phyloP scores from a whole-genome alignment of 2,113 vertebrate species.

The rat (Rattus norvegicus) region DNA sequence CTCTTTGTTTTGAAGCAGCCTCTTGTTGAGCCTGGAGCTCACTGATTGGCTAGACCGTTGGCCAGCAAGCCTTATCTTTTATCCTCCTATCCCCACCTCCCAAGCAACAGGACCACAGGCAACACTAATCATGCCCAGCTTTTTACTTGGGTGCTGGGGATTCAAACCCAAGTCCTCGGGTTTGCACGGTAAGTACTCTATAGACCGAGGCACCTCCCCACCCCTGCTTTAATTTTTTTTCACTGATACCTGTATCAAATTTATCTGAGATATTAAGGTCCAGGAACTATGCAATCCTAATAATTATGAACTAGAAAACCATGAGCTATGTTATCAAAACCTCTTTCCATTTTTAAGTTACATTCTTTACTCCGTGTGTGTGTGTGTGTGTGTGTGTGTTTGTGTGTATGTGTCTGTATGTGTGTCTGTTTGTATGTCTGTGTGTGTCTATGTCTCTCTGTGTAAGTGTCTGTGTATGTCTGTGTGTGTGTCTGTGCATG shows the following conservation, averaged over 20 bases:
- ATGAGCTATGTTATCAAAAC: neutral
- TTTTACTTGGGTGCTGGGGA: neutral
- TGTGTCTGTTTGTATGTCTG: no score
- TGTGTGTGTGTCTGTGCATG: no score
- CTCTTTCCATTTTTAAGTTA: constrained; percentile 31
- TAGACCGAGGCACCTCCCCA: neutral
- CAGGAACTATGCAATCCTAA: neutral
- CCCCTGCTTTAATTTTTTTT: neutral
- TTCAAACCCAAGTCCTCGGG: neutral
- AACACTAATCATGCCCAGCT: no score
- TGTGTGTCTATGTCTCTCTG: no score
- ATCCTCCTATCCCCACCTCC: neutral
- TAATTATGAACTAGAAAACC: neutral
- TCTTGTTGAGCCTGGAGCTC: neutral
- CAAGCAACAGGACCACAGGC: neutral
- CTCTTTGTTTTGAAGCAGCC: neutral
- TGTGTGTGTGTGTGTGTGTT: neutral
- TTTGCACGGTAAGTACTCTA: neutral
- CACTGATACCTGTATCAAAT: constrained; percentile 11
- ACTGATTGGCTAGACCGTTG: neutral
- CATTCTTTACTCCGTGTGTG: neutral
- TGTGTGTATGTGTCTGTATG: neutral
- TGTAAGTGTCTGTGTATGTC: no score
- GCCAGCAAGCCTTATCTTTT: neutral
- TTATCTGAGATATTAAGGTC: neutral